phyloP scores from a whole-genome alignment of 1,140 invertebrate genomes.

The Lethocerus indicus region DNA sequence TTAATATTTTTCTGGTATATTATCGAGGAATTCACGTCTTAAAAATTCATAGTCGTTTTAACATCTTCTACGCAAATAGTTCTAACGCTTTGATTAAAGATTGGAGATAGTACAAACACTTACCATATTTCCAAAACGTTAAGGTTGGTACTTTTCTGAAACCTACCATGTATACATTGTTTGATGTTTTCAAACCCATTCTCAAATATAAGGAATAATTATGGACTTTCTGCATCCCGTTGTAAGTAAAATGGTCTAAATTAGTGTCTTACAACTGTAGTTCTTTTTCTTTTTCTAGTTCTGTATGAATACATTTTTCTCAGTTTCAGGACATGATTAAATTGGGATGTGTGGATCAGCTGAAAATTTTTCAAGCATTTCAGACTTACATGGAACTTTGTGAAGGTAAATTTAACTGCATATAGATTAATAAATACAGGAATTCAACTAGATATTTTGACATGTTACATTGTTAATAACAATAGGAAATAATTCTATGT shows the following conservation, averaged over 20 bases:
- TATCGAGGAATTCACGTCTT: too few relatives aligned
- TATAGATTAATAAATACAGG: slow-evolving; percentile 2
- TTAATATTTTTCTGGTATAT: too few relatives aligned
- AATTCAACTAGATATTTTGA: neutral
- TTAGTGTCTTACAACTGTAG: neutral
- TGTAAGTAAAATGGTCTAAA: neutral
- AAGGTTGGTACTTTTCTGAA: too few relatives aligned
- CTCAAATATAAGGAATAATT: too few relatives aligned
- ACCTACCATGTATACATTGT: too few relatives aligned
- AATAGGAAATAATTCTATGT: neutral
- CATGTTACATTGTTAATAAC: neutral
- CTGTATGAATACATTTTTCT: slow-evolving; percentile 20
- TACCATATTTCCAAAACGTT: too few relatives aligned
- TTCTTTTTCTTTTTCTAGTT: slow-evolving; percentile 1
- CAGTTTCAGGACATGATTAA: slow-evolving; percentile 27
- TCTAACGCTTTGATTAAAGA: too few relatives aligned
- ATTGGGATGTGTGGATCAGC: slow-evolving; percentile 26
- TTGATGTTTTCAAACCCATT: too few relatives aligned
- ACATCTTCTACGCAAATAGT: too few relatives aligned
- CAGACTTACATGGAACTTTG: slow-evolving; percentile 18
- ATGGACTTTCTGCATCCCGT: slow-evolving; percentile 3
- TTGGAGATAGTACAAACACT: too few relatives aligned
- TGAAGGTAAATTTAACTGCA: slow-evolving; percentile 14
- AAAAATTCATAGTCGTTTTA: too few relatives aligned
- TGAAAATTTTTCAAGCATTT: slow-evolving; percentile 23